These are phyloP conservation scores for Spea hammondii DNA, from an alignment of 2,797 vertebrate genomes.

Conservation along the genomic window DNA sequence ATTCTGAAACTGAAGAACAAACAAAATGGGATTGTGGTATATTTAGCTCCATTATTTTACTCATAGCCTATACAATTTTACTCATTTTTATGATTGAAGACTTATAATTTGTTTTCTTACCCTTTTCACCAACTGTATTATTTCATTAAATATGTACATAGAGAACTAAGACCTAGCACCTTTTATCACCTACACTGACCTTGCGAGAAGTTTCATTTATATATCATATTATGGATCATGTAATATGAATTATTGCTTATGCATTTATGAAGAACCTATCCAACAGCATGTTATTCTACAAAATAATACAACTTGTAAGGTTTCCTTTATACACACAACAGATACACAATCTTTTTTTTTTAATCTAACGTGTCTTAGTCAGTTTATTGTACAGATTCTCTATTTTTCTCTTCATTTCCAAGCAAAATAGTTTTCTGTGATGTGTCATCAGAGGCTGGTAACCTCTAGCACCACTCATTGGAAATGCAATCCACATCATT, in stretches of 20 bases:
- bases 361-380: slow-evolving; percentile 26
- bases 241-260: slow-evolving; percentile 46
- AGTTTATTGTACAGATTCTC: not conserved
- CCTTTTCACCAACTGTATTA: slow-evolving; percentile 28
- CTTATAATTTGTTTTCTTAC: slow-evolving; percentile 41
- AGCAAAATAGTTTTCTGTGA: not conserved
- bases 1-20: not conserved
- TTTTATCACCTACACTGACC: slow-evolving; percentile 41
- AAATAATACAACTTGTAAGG: slow-evolving; percentile 16
- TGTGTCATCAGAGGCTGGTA: too few relatives aligned
- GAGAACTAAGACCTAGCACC: slow-evolving; percentile 35
- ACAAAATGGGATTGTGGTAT: not conserved
- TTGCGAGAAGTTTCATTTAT: slow-evolving; percentile 32
- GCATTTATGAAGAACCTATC: slow-evolving; percentile 37
- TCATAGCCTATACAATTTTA: slow-evolving; percentile 18
- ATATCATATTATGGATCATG: slow-evolving; percentile 15
- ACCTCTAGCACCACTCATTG: too few relatives aligned
- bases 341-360: slow-evolving; percentile 20
- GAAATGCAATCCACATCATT: too few relatives aligned
- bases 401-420: not conserved
- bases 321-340: slow-evolving; percentile 14
- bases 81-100: not conserved
- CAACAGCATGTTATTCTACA: slow-evolving; percentile 30
- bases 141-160: slow-evolving; percentile 47
- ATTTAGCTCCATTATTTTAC: slow-evolving; percentile 21